phyloP scores from a whole-genome alignment of 2,113 vertebrate species.

The Cyanoliseus patagonus region DNA sequence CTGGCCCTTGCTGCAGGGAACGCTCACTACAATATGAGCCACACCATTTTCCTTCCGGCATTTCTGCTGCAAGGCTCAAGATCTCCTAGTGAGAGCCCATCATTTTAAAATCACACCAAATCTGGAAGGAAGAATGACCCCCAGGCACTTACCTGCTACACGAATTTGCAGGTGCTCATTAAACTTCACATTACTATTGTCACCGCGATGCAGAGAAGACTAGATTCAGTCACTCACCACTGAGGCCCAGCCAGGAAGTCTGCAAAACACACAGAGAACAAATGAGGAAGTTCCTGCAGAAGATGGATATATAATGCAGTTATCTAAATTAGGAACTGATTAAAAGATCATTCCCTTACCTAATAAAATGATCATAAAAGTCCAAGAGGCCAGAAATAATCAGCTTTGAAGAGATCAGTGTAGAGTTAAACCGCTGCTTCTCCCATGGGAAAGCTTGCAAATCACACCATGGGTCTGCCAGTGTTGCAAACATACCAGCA shows the following conservation, averaged over 20 bases:
- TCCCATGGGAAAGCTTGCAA: neutral
- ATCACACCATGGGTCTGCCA: neutral
- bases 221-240: neutral
- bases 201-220: neutral
- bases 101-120: neutral
- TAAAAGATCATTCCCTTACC: neutral
- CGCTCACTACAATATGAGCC: neutral
- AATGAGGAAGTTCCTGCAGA: conserved; percentile 36
- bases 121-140: conserved; percentile 2
- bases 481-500: fast-evolving
- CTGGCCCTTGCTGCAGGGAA: neutral
- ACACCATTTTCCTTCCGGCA: neutral
- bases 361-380: neutral
- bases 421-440: neutral
- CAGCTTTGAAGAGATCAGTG: neutral
- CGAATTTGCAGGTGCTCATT: conserved; percentile 36
- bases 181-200: conserved; percentile 22
- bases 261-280: neutral
- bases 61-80: neutral
- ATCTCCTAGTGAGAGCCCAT: neutral
- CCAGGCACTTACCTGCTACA: conserved; percentile 49
- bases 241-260: conserved; percentile 48
- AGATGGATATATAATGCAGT: neutral
- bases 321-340: conserved; percentile 11
- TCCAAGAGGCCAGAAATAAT: neutral